Conservation (phyloP, 2,113 vertebrate species). For the Ptychochromis oligacanthus region DNA sequence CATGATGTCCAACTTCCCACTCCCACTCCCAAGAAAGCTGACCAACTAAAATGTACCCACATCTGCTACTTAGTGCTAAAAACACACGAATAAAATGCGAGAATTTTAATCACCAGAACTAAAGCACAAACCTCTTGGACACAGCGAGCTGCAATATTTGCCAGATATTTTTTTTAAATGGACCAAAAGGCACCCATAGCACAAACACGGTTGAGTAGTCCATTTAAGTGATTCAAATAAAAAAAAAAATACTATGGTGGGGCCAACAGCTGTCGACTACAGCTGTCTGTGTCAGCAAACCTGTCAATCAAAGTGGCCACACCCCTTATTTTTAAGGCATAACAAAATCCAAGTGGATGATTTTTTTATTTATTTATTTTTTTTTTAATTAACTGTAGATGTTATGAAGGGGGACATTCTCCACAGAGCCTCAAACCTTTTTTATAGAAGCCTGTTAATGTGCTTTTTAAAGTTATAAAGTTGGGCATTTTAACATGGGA, state of each 20-base stretch:
- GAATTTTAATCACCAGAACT: neutral
- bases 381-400: neutral
- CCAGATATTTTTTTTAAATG: neutral
- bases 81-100: neutral
- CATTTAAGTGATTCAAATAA: neutral
- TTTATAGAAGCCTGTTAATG: neutral
- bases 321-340: neutral
- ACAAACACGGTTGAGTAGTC: neutral
- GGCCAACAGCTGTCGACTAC: too few species aligned
- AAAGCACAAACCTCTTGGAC: neutral
- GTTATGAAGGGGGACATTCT: neutral
- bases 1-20: too few species aligned
- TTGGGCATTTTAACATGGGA: neutral
- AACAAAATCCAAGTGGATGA: neutral
- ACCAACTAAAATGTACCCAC: rapidly evolving
- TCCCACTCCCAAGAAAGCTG: neutral
- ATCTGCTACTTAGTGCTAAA: rapidly evolving
- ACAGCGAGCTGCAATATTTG: neutral
- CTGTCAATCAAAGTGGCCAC: neutral
- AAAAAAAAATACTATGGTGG: neutral
- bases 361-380: neutral
- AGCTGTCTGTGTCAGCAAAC: neutral
- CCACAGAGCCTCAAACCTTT: neutral
- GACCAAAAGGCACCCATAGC: neutral
- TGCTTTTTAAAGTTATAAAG: neutral